Evolutionary conservation across 2,888 invertebrate species (phyloP).

Genomic region (Papilio elwesi): DNA sequence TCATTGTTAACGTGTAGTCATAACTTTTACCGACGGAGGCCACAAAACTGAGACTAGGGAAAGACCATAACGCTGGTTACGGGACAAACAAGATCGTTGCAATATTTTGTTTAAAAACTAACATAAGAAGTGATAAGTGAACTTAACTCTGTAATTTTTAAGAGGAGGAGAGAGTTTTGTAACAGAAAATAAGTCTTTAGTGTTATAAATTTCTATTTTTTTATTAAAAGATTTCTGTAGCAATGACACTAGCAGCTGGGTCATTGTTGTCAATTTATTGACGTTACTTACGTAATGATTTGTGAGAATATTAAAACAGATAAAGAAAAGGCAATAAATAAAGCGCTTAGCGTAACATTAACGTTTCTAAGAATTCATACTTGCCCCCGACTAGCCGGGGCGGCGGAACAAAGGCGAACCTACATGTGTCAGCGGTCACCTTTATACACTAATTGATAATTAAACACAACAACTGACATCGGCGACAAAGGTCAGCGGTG

Average conservation of each 20-base stretch:
- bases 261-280: not conserved
- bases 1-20: not conserved
- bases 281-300: slow-evolving; percentile 7
- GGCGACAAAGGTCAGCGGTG: slow-evolving; percentile 31
- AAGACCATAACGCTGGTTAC: too few relatives aligned
- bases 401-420: slow-evolving; percentile 31
- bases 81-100: too few relatives aligned
- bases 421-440: slow-evolving; percentile 38
- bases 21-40: not conserved
- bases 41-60: too few relatives aligned
- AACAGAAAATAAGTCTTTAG: too few relatives aligned
- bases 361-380: slow-evolving; percentile 29
- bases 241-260: too few relatives aligned
- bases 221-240: too few relatives aligned
- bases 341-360: slow-evolving; percentile 14
- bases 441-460: slow-evolving; percentile 43
- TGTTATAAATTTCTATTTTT: too few relatives aligned
- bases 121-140: too few relatives aligned
- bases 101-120: too few relatives aligned
- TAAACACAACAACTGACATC: slow-evolving; percentile 40
- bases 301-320: not conserved
- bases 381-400: not conserved
- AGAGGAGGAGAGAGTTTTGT: too few relatives aligned
- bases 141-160: too few relatives aligned
- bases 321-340: slow-evolving; percentile 8